A percentile compares a stretch with the other conserved stretches of the same genome.
These are phyloP conservation scores for Harpalus rubripes DNA, from an alignment of 2,888 invertebrate genomes.

Conservation along the genomic window DNA sequence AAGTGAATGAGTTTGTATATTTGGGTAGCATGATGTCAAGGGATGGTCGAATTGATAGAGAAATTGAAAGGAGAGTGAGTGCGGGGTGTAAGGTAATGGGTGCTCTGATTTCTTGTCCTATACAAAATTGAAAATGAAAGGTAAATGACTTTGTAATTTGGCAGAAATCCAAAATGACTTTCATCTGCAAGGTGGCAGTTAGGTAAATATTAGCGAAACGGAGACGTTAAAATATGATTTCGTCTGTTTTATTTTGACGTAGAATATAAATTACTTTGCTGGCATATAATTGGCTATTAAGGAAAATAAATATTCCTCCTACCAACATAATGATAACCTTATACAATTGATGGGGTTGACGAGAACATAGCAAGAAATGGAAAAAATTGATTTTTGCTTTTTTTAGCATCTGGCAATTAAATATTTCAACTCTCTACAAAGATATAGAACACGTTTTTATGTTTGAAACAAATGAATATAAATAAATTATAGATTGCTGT, in stretches of 20 bases:
- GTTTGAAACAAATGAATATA: no score
- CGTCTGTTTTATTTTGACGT: constrained; percentile 41
- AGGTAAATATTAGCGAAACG: constrained; percentile 23
- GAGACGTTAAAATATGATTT: constrained; percentile 44
- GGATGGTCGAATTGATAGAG: no score
- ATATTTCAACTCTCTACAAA: background rate
- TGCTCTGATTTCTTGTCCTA: no score
- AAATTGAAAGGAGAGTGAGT: no score
- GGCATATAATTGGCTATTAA: constrained; percentile 56
- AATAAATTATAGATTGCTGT: no score
- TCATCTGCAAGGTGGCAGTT: background rate
- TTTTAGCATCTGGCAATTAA: constrained; percentile 16
- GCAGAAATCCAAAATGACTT: no score
- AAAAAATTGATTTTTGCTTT: constrained; percentile 18
- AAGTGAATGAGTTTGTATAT: no score
- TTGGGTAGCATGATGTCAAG: no score
- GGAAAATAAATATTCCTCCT: constrained; percentile 48
- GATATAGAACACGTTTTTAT: no score
- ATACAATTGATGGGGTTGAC: constrained; percentile 35
- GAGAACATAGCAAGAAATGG: constrained; percentile 37
- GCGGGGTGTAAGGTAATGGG: no score
- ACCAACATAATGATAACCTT: constrained; percentile 24
- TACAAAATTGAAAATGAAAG: no score
- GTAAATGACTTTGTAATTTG: no score
- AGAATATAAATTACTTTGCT: constrained; percentile 41